phyloP scores from a whole-genome alignment of 2,888 invertebrate genomes.

The Glyphotaelius pellucidus region DNA sequence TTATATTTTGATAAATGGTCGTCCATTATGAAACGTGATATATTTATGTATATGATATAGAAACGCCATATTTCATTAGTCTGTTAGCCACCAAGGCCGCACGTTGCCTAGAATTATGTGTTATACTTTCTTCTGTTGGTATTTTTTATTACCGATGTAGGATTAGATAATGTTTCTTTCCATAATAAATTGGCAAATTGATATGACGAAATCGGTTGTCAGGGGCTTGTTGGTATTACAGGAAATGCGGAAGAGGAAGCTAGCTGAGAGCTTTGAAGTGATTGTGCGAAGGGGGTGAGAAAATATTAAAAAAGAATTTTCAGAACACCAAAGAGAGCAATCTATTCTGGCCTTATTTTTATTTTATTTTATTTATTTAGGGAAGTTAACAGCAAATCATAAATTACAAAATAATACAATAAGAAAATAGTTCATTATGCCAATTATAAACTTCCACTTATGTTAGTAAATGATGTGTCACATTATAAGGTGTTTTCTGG shows the following conservation, averaged over 20 bases:
- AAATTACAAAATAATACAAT: no score
- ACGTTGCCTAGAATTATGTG: neutral
- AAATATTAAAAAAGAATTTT: no score
- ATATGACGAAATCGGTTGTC: neutral
- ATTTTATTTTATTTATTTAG: no score
- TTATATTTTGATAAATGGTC: neutral
- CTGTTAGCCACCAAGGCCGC: neutral
- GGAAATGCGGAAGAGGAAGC: neutral
- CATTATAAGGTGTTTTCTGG: no score
- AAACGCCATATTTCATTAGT: neutral
- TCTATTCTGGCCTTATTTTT: no score
- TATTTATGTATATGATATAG: neutral
- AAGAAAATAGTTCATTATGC: no score
- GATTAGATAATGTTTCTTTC: neutral
- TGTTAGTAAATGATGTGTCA: no score
- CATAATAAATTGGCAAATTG: neutral
- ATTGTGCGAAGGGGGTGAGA: neutral
- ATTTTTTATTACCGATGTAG: neutral
- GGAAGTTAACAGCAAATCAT: no score
- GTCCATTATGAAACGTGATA: neutral
- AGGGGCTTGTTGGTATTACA: neutral
- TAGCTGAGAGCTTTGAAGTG: neutral
- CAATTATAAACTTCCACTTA: no score
- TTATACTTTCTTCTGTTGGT: neutral
- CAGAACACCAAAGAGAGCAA: no score